A percentile compares a stretch with the other conserved stretches of the same genome.
Conservation (phyloP, 2,113 vertebrate genomes). For the Silurus meridionalis region DNA sequence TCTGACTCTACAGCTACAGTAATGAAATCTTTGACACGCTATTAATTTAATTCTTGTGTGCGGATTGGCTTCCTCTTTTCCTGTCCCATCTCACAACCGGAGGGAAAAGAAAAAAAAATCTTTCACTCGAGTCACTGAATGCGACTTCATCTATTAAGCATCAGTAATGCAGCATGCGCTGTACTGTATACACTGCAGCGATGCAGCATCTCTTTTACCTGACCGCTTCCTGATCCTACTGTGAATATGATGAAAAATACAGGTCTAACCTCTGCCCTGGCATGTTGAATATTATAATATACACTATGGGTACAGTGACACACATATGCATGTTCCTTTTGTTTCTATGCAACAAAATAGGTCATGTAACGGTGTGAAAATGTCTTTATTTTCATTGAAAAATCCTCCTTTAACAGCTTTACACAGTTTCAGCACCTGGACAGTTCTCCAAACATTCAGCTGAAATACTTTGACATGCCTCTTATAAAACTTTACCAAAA, state of each 20-base stretch:
- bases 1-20: constrained; percentile 56
- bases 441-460: no score
- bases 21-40: constrained; percentile 60
- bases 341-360: no score
- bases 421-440: no score
- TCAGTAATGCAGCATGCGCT: constrained; percentile 12
- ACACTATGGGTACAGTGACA: no score
- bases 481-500: no score
- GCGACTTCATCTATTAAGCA: not conserved
- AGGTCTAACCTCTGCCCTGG: not conserved
- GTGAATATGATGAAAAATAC: not conserved
- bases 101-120: constrained; percentile 21
- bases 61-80: constrained; percentile 51
- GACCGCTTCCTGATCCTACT: not conserved
- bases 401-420: no score
- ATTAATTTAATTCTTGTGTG: constrained; percentile 63
- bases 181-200: not conserved
- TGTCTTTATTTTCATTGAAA: no score
- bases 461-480: no score
- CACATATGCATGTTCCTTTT: no score
- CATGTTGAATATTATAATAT: not conserved
- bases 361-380: no score
- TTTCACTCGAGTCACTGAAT: not conserved
- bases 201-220: not conserved
- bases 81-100: constrained; percentile 51